Base-by-base conservation (phyloP, 2,113 vertebrate species). In the Megaceryle maxima region DNA sequence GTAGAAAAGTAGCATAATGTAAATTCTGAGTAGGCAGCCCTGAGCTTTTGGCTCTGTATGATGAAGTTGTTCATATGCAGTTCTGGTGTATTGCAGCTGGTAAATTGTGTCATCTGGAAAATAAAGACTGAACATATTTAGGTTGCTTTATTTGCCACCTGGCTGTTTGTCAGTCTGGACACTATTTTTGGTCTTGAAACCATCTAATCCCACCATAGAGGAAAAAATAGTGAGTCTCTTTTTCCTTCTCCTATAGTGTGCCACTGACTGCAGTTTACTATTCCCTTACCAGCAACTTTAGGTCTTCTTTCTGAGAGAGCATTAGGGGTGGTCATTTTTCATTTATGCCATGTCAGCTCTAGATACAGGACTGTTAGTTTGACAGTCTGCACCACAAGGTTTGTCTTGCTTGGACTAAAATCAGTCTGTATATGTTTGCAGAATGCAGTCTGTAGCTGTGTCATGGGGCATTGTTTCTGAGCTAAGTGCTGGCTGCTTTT, bases 31-130 rank as follows among this genome's bases (percentile, higher is more conserved):
- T 5, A 35, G 63, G 69, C 73, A 92, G 57, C 39, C 62, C 44
- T 21, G 84, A 66, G 44, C 37, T 76, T 67, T 37, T 66, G n/a
- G 48, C 26, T 79, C 43, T 68, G 18, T 20, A 2, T 24, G 78
- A 2, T 39, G 37, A 31, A 33, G 3, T 31, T 75, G 51, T 62
- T 66, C 11, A 1, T 19, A 4, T 0, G 0, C 29, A 33, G 4
- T 44, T 68, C n/a, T 67, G 63, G 28, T 7, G 3, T 37, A 5
- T 11, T 57, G 74, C 57, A 78, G 14, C 17, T 57, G 63, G 16
- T 57, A 22, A 29, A 33, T 17, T 15, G 29, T 56, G 68, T 75
- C 24, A 13, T 15, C 7, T 72, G 51, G 15, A 8, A 57, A 25
- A 60, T 51, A 26, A 31, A 56, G 55, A 62, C 16, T 18, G 31